phyloP scores from a whole-genome alignment of 2,888 invertebrate genomes.

The Caenorhabditis drosophilae region DNA sequence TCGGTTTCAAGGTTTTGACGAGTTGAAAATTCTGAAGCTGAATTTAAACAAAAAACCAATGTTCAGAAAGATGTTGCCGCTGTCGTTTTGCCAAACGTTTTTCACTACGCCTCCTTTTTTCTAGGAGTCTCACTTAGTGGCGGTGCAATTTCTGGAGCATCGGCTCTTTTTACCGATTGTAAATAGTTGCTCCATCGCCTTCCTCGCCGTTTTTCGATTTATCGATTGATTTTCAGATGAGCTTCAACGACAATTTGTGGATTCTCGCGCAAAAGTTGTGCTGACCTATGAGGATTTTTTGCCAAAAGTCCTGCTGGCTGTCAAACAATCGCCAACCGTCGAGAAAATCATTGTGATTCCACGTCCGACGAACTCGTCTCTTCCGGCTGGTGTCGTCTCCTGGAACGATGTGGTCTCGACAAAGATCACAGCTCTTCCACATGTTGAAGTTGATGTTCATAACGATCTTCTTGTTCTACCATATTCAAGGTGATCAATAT shows the following conservation, averaged over 20 bases:
- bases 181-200: conserved; percentile 17
- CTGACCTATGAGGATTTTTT: conserved; percentile 53
- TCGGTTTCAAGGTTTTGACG: conserved; percentile 43
- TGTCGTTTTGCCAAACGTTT: conserved; percentile 46
- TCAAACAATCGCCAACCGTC: conserved; percentile 43
- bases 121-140: conserved; percentile 43
- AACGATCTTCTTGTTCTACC: conserved; percentile 57
- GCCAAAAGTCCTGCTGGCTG: conserved; percentile 54
- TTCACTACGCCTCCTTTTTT: conserved; percentile 51
- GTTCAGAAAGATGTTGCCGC: conserved; percentile 49
- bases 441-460: conserved; percentile 42
- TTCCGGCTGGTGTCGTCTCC: conserved; percentile 38
- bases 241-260: conserved; percentile 58
- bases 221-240: conserved; percentile 47
- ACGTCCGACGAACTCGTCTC: conserved; percentile 22
- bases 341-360: conserved; percentile 50
- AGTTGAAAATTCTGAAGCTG: not conserved
- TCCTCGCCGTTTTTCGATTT: not conserved
- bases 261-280: conserved; percentile 55
- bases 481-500: no score
- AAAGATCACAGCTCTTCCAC: conserved; percentile 33
- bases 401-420: conserved; percentile 47
- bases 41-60: conserved; percentile 1
- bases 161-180: conserved; percentile 61
- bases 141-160: conserved; percentile 53